Conservation (phyloP, 2,888 invertebrate genomes). For the Anoncus sp. region DNA sequence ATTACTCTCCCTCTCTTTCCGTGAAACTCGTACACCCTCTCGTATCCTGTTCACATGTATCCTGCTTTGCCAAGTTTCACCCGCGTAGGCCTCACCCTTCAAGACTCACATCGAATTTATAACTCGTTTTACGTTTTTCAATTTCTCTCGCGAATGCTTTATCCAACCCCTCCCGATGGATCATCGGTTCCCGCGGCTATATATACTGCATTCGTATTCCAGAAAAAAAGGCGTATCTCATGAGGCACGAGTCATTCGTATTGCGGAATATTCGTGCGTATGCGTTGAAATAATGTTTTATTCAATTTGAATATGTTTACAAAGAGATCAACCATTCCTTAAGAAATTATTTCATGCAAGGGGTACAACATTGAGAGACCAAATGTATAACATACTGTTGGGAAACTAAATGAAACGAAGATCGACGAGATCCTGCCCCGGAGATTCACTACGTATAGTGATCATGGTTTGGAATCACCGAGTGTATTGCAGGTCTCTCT, state of each 20-base stretch:
- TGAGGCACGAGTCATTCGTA: slow-evolving; percentile 17
- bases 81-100: slow-evolving; percentile 36
- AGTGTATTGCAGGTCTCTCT: slow-evolving; percentile 30
- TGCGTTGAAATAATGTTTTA: slow-evolving; percentile 44
- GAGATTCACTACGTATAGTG: slow-evolving; percentile 40
- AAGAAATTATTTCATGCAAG: slow-evolving; percentile 4
- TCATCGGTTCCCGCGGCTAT: slow-evolving; percentile 25
- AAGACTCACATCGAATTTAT: slow-evolving; percentile 65
- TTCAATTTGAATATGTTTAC: slow-evolving; percentile 48
- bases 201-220: slow-evolving; percentile 16
- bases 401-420: slow-evolving; percentile 43
- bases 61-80: slow-evolving; percentile 20
- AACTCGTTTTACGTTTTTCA: slow-evolving; percentile 67
- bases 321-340: slow-evolving; percentile 18
- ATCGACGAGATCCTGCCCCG: slow-evolving; percentile 46
- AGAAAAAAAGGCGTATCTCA: too few species aligned
- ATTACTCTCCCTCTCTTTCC: slow-evolving; percentile 23
- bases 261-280: slow-evolving; percentile 7
- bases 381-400: slow-evolving; percentile 6
- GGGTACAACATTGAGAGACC: slow-evolving; percentile 7
- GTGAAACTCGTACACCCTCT: slow-evolving; percentile 14
- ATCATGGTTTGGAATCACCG: slow-evolving; percentile 33
- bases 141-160: slow-evolving; percentile 52
- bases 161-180: slow-evolving; percentile 6
- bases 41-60: slow-evolving; percentile 24